Percentiles rank a stretch among this genome's conserved stretches.
These are phyloP conservation scores for Numida meleagris DNA, from an alignment of 2,113 vertebrate genomes.

Conservation along the genomic window DNA sequence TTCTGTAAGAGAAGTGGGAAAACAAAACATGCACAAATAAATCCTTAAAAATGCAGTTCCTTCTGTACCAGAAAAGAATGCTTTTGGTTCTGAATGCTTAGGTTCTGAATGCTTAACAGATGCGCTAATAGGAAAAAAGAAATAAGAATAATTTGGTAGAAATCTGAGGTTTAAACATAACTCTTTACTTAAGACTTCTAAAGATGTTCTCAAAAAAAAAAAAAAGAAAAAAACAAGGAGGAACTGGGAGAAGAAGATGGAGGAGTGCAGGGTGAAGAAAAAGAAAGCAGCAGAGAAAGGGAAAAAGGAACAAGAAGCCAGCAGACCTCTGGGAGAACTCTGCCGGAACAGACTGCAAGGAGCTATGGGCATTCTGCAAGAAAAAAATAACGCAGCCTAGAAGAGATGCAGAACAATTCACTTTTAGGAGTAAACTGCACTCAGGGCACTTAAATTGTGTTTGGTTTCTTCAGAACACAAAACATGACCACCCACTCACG, in stretches of 20 bases:
- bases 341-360: not conserved
- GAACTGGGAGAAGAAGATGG: not conserved
- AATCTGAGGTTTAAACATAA: not conserved
- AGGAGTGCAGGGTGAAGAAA: not conserved
- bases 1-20: conserved; percentile 63
- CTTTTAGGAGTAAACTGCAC: not conserved
- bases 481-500: not conserved
- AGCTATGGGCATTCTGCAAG: not conserved
- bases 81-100: not conserved
- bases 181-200: not conserved
- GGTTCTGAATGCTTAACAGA: not conserved
- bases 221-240: not conserved
- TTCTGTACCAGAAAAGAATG: not conserved
- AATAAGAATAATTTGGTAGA: not conserved
- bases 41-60: not conserved
- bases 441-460: not conserved
- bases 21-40: not conserved
- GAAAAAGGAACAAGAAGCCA: not conserved
- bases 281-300: not conserved
- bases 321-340: not conserved
- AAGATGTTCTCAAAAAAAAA: not conserved
- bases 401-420: not conserved
- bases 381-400: not conserved
- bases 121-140: not conserved
- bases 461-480: not conserved